These are phyloP conservation scores for Eulacestoma nigropectus DNA, from an alignment of 2,113 vertebrate genomes.

Conservation along the genomic window DNA sequence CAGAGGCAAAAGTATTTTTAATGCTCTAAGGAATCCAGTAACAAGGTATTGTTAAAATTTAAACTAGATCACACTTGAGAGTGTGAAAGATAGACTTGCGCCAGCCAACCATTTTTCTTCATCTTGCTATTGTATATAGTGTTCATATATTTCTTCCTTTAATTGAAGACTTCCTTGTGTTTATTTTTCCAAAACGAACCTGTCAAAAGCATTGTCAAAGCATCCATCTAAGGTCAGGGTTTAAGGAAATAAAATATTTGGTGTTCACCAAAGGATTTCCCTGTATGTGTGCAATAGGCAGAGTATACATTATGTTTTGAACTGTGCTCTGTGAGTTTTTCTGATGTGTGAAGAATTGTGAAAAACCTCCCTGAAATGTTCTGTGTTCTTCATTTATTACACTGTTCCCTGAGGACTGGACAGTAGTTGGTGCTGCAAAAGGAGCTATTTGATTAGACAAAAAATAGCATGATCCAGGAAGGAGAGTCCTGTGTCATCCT, in stretches of 20 bases:
- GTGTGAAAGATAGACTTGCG: background rate
- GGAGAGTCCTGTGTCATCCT: background rate
- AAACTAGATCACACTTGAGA: background rate
- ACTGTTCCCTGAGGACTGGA: background rate
- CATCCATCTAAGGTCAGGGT: background rate
- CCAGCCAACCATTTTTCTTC: background rate
- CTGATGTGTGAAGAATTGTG: background rate
- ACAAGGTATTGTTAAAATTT: background rate
- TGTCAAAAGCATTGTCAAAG: background rate
- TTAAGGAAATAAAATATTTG: background rate
- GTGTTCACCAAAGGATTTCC: background rate
- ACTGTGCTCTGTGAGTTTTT: background rate
- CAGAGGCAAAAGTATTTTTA: background rate
- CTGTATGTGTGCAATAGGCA: background rate
- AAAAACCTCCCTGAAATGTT: background rate
- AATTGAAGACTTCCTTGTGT: background rate
- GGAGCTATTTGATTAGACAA: background rate
- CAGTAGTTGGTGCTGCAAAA: background rate
- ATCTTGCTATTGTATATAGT: background rate
- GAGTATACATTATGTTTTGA: background rate
- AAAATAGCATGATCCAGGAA: background rate
- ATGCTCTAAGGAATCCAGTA: background rate
- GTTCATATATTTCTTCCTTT: background rate
- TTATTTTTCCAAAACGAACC: background rate
- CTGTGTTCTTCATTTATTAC: background rate